Percentiles rank a stretch among this genome's conserved stretches.
These are phyloP conservation scores for Zosterops hypoxanthus DNA, from an alignment of 2,113 vertebrate species.

Conservation along the genomic window DNA sequence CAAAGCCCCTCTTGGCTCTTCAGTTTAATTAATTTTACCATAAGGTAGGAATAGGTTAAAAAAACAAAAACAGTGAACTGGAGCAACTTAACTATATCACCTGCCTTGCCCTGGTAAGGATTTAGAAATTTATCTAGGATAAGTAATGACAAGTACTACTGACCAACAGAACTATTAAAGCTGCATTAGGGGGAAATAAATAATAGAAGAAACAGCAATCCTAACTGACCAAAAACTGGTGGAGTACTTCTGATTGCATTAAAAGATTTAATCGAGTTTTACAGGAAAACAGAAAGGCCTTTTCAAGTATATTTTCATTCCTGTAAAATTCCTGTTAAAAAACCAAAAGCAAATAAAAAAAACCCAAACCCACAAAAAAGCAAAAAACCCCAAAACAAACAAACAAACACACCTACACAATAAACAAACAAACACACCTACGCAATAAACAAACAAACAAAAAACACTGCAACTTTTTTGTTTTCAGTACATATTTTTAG, in stretches of 20 bases:
- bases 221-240: neutral
- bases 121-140: neutral
- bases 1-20: neutral
- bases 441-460: neutral
- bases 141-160: neutral
- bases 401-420: neutral
- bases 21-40: neutral
- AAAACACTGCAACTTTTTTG: neutral
- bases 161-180: neutral
- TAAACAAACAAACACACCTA: too few relatives aligned
- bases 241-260: neutral
- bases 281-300: neutral
- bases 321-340: neutral
- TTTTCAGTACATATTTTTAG: neutral
- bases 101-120: neutral
- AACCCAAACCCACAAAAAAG: too few relatives aligned
- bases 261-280: neutral
- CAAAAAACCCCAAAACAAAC: too few relatives aligned
- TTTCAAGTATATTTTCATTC: neutral
- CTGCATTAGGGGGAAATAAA: neutral
- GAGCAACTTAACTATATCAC: neutral
- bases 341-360: neutral
- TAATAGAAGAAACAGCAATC: neutral
- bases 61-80: neutral
- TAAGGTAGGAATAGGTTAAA: neutral